Conservation (phyloP, 2,797 vertebrate genomes). For the Alfaro cultratus region DNA sequence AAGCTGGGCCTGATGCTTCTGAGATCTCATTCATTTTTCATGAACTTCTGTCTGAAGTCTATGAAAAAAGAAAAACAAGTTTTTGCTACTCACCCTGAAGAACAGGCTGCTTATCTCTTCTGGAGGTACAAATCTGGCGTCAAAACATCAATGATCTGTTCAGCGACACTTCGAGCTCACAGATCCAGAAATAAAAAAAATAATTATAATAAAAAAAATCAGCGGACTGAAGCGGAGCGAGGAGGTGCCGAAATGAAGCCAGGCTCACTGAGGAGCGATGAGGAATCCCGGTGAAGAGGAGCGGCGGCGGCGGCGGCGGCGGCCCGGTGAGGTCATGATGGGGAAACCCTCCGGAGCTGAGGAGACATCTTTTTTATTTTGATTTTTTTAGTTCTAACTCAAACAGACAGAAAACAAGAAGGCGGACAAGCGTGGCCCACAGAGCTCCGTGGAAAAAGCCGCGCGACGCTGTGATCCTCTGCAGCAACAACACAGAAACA, state of each 20-base stretch:
- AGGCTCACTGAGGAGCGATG: conserved; percentile 14
- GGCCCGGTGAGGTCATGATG: conserved; percentile 72
- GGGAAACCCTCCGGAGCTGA: conserved; percentile 47
- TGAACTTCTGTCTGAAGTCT: conserved; percentile 15
- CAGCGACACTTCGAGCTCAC: neutral
- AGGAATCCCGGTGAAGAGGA: conserved; percentile 71
- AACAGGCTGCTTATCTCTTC: conserved; percentile 48
- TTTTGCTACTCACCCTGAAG: conserved; percentile 66
- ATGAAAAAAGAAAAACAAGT: conserved; percentile 49
- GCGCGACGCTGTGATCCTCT: neutral
- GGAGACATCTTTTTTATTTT: conserved; percentile 9
- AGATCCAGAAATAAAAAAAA: conserved; percentile 11
- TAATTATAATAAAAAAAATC: neutral
- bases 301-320: conserved; percentile 54
- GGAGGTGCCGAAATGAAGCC: conserved; percentile 35
- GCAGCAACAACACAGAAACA: conserved; percentile 20
- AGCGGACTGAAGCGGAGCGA: neutral
- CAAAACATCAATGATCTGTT: conserved; percentile 49
- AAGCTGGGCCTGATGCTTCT: neutral
- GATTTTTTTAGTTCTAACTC: neutral
- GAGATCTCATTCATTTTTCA: conserved; percentile 27
- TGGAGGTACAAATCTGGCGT: conserved; percentile 37
- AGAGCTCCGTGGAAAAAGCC: neutral
- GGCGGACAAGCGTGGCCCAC: neutral
- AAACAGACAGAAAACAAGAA: neutral